Percentiles rank a stretch among this genome's conserved stretches.
Conservation (phyloP, 2,797 vertebrate genomes). For the Onychomys leucogaster region DNA sequence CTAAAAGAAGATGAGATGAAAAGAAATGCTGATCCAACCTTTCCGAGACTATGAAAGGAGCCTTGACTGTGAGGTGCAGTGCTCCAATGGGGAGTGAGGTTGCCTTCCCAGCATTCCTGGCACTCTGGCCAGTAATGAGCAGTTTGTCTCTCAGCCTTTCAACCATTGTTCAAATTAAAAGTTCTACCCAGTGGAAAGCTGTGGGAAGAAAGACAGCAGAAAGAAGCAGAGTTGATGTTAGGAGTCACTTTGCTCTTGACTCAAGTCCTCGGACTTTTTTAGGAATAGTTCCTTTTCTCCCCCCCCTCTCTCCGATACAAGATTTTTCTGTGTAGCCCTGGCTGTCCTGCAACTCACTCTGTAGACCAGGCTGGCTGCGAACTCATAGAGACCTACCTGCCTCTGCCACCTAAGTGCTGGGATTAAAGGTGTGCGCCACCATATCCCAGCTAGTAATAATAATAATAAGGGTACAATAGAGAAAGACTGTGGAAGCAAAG, state of each 20-base stretch:
- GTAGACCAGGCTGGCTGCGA: neutral
- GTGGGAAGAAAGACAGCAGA: slow-evolving; percentile 31
- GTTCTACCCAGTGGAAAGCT: slow-evolving; percentile 68
- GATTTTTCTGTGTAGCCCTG: neutral
- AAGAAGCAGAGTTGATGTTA: slow-evolving; percentile 44
- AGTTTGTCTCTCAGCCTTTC: slow-evolving; percentile 57
- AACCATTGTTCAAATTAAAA: slow-evolving; percentile 68
- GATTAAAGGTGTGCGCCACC: neutral
- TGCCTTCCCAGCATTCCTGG: slow-evolving; percentile 72
- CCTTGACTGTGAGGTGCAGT: slow-evolving; percentile 60
- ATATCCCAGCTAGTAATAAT: neutral
- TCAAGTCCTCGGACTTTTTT: slow-evolving; percentile 16
- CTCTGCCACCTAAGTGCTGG: neutral
- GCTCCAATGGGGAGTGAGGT: slow-evolving; percentile 54
- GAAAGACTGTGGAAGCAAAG: slow-evolving; percentile 22
- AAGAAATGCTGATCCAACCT: slow-evolving; percentile 67
- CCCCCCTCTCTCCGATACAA: neutral
- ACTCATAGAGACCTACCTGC: neutral
- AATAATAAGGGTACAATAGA: neutral
- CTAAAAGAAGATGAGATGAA: slow-evolving; percentile 72
- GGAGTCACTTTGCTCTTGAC: slow-evolving; percentile 65
- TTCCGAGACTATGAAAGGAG: slow-evolving; percentile 69
- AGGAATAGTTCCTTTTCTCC: neutral
- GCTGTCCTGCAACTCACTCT: neutral
- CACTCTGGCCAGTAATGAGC: slow-evolving; percentile 58